phyloP scores from a whole-genome alignment of 2,797 vertebrate genomes.

The Nasua narica region DNA sequence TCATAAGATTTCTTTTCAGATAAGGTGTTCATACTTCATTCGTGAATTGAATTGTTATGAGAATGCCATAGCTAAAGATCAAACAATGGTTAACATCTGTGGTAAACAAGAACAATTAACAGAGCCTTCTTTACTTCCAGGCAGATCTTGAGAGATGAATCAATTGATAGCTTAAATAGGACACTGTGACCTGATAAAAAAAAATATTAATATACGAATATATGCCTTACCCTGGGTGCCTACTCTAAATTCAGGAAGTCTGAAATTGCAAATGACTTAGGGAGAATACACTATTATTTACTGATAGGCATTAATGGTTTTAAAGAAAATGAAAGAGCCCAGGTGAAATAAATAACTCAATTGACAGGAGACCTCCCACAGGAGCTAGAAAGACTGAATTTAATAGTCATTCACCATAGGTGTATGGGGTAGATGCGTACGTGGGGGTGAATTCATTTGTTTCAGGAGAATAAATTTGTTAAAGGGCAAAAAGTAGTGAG shows the following conservation, averaged over 20 bases:
- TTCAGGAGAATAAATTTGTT: background rate
- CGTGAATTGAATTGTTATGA: background rate
- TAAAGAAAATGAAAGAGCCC: background rate
- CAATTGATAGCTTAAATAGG: background rate
- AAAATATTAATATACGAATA: background rate
- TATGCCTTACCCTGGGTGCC: background rate
- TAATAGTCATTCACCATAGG: background rate
- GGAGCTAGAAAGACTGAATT: background rate
- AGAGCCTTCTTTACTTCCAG: background rate
- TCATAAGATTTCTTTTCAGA: slow-evolving; percentile 11
- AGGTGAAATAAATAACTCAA: slow-evolving; percentile 19
- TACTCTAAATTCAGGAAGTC: background rate
- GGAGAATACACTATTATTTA: background rate
- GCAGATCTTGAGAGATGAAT: background rate
- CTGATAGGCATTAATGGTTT: background rate
- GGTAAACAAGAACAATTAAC: background rate
- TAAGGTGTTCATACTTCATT: background rate
- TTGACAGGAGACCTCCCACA: background rate
- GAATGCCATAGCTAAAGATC: background rate
- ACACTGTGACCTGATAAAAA: background rate
- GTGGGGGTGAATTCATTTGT: background rate
- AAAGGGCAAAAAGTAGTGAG: background rate
- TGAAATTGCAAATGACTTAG: background rate
- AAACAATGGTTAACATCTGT: background rate
- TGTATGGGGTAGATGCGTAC: background rate